Evolutionary conservation across 2,797 vertebrate species (phyloP), one percentile per base, ranked within the genome.

Genomic region (Nannoperca australis): DNA sequence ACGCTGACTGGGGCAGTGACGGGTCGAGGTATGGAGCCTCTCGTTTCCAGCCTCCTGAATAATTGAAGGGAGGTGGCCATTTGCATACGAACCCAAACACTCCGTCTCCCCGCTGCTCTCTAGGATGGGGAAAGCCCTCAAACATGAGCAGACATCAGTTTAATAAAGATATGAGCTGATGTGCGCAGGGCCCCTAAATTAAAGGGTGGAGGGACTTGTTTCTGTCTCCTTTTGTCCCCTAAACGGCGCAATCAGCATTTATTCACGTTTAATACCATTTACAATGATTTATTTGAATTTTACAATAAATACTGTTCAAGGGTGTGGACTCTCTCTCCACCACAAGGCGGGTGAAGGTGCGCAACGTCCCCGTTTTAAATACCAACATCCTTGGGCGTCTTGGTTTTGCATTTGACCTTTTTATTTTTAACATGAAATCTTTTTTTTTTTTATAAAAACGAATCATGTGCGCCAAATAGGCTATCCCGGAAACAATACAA

Each of bases 71-170:
- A 60, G 49, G 81, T 87, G 81, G 38, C 44, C 1, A 95, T 94
- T 94, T 95, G 89, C 94, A 95, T 94, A 95, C 63, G 76, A 86
- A 93, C 93, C 93, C 92, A 95, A 95, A 95, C 93, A 94, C 60
- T 42, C 20, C 15, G 50, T 47, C 24, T 38, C 47, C 22, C 75
- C 30, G 56, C 67, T 17, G 62, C 79, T 64, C 11, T 32, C 7
- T 3, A 20, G 53, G 53, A 67, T 12, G 69, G 67, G 75, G 78
- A 53, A 78, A 85, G 20, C 69, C 81, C 76, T 58, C 27, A 11
- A 32, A 22, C n/a, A 51, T 32, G 51, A 61, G 61, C 45, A 18
- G 15, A 13, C 17, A 56, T 72, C 66, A 27, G 10, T 8, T 62
- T 70, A 10, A 71, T 45, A 56, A 44, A 76, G 24, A 27, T 1